A percentile compares a stretch with the other conserved stretches of the same genome.
These are phyloP conservation scores for Oligia strigilis DNA, from an alignment of 2,888 invertebrate species.

Conservation along the genomic window DNA sequence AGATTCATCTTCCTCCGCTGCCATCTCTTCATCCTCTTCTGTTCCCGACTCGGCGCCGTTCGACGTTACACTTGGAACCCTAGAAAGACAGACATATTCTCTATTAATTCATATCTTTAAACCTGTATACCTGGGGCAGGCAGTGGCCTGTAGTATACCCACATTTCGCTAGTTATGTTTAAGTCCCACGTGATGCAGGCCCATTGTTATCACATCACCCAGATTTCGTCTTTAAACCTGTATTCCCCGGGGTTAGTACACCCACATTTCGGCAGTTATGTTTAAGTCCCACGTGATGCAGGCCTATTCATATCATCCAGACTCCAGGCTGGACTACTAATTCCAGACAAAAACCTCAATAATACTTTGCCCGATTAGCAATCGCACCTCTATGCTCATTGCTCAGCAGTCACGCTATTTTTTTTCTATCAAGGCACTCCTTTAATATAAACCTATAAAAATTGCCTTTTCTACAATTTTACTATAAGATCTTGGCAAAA, in stretches of 20 bases:
- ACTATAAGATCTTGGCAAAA: neutral
- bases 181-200: neutral
- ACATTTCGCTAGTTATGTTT: neutral
- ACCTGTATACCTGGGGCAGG: neutral
- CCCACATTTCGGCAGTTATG: no score
- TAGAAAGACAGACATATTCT: conserved; percentile 61
- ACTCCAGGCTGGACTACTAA: neutral
- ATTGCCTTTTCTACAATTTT: neutral
- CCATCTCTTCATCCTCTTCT: conserved; percentile 92
- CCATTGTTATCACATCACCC: neutral
- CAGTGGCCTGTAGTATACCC: neutral
- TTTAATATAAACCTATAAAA: neutral
- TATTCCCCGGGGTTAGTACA: no score
- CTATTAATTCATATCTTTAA: neutral
- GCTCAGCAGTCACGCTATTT: no score
- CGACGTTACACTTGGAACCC: conserved; percentile 86
- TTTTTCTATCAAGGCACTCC: neutral
- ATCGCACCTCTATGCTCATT: neutral
- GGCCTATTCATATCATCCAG: neutral
- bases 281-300: neutral
- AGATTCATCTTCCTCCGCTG: conserved; percentile 94
- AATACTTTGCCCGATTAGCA: neutral
- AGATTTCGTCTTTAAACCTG: neutral
- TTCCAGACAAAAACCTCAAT: neutral
- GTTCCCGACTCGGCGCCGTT: conserved; percentile 90